phyloP scores from a whole-genome alignment of 1,140 invertebrate genomes.

The Caenorhabditis brenneri region DNA sequence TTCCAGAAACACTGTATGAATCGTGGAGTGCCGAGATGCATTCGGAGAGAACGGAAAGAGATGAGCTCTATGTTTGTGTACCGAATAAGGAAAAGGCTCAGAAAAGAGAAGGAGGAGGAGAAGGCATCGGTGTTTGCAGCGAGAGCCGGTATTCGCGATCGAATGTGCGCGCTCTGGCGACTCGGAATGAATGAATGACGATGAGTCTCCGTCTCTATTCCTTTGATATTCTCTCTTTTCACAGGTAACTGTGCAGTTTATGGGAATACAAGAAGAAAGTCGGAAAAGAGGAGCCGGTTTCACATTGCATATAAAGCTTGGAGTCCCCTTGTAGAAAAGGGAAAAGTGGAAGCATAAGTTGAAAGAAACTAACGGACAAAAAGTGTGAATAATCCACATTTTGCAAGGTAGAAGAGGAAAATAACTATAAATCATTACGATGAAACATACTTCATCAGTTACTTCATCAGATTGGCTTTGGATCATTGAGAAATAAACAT shows the following conservation, averaged over 20 bases:
- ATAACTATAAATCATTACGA: too few relatives aligned
- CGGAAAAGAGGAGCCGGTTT: neutral
- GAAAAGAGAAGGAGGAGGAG: neutral
- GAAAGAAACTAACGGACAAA: neutral
- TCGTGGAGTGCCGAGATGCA: neutral
- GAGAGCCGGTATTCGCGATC: constrained; percentile 3
- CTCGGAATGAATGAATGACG: constrained; percentile 12
- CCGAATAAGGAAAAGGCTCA: constrained; percentile 24
- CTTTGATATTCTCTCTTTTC: neutral
- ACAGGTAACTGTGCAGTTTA: constrained; percentile 10
- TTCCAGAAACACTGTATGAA: neutral
- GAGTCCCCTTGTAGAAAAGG: neutral
- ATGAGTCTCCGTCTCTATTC: constrained; percentile 1
- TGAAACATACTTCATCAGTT: too few relatives aligned
- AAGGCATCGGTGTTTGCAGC: constrained; percentile 11
- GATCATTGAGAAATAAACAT: too few relatives aligned
- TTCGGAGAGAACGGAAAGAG: neutral
- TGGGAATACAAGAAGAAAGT: neutral
- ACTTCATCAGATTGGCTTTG: too few relatives aligned
- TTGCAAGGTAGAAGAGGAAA: neutral
- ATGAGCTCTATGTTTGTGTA: constrained; percentile 14
- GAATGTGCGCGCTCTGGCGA: neutral
- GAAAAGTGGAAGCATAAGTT: neutral
- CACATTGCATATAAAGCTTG: neutral
- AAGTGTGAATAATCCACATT: neutral